Evolutionary conservation across 2,888 invertebrate species (phyloP).

Genomic region (Cheilosia variabilis): DNA sequence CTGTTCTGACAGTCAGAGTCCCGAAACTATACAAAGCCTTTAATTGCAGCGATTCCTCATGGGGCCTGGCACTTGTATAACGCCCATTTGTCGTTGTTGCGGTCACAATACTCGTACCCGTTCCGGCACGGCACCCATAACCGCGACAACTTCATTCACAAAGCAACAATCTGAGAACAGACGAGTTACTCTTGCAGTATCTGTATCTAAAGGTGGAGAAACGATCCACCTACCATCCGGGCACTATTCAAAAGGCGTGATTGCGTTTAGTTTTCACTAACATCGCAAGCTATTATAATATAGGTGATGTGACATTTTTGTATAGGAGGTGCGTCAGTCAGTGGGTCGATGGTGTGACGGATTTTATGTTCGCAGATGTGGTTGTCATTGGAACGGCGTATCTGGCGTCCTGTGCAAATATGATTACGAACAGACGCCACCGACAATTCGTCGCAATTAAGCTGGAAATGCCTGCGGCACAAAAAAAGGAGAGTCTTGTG

Average conservation of each 20-base stretch:
- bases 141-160: conserved; percentile 41
- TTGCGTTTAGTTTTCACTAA: conserved; percentile 53
- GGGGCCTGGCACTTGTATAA: conserved; percentile 44
- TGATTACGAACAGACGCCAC: conserved; percentile 5
- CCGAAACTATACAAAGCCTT: conserved; percentile 34
- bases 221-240: conserved; percentile 49
- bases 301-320: conserved; percentile 30
- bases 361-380: conserved; percentile 27
- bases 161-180: conserved; percentile 8
- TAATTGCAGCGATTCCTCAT: conserved; percentile 61
- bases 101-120: not conserved
- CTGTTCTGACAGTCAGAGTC: conserved; percentile 32
- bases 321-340: conserved; percentile 36
- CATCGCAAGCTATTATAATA: conserved; percentile 24
- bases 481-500: conserved; percentile 10
- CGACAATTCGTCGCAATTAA: conserved; percentile 58
- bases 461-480: conserved; percentile 20
- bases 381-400: not conserved
- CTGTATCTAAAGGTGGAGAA: conserved; percentile 19
- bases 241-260: conserved; percentile 28
- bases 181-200: conserved; percentile 15
- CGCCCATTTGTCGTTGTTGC: conserved; percentile 58
- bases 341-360: conserved; percentile 53
- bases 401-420: conserved; percentile 7
- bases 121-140: not conserved